These are phyloP conservation scores for Drosophila meridiana DNA, from an alignment of 2,888 invertebrate genomes.

Conservation along the genomic window DNA sequence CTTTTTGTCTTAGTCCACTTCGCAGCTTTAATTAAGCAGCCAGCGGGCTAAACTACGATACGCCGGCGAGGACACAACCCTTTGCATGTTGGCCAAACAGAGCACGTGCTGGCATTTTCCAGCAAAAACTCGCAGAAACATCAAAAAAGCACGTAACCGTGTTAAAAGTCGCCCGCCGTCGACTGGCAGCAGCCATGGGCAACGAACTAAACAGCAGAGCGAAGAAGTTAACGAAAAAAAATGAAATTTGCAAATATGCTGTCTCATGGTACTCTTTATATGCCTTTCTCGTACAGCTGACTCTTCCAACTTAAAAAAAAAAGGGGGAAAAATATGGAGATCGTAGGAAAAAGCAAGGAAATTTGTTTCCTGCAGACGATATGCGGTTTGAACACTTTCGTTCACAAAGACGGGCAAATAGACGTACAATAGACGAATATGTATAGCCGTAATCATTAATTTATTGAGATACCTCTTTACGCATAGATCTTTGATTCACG, in stretches of 20 bases:
- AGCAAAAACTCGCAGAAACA: not conserved
- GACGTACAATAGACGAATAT: too few relatives aligned
- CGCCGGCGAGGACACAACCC: conserved; percentile 4
- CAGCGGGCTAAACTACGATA: conserved; percentile 12
- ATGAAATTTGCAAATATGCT: not conserved
- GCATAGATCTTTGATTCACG: too few relatives aligned
- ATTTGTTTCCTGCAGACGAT: not conserved
- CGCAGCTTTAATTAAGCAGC: conserved; percentile 45
- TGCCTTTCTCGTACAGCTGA: not conserved
- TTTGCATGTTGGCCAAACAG: conserved; percentile 26
- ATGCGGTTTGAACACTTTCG: not conserved
- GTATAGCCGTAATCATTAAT: too few relatives aligned
- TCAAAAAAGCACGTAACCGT: conserved; percentile 7
- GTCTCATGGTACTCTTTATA: not conserved
- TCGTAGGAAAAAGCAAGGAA: not conserved
- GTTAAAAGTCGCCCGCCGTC: not conserved
- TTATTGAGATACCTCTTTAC: too few relatives aligned
- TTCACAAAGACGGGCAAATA: not conserved
- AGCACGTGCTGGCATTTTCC: conserved; percentile 4
- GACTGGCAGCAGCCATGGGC: not conserved
- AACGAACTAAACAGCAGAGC: not conserved
- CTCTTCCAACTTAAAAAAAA: not conserved
- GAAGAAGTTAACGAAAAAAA: not conserved
- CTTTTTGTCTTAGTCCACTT: conserved; percentile 24
- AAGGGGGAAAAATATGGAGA: too few relatives aligned